These are phyloP conservation scores for Lasioglossum villosulum DNA, from an alignment of 2,888 invertebrate species.

Conservation along the genomic window DNA sequence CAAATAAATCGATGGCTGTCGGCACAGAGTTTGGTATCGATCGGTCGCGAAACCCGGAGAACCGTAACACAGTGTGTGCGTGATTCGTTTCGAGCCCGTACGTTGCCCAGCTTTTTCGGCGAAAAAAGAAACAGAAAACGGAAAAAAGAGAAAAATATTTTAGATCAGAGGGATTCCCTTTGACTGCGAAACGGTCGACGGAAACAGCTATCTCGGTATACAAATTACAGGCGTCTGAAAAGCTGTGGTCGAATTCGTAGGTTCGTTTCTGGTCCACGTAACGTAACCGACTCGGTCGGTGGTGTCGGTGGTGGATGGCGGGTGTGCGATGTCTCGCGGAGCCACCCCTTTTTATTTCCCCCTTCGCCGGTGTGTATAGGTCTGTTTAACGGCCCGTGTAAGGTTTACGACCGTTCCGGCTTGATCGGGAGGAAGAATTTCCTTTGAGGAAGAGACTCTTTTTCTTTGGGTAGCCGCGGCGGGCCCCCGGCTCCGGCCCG, in stretches of 20 bases:
- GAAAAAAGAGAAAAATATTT: conserved; percentile 20
- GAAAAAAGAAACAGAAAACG: neutral
- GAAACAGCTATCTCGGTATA: conserved; percentile 33
- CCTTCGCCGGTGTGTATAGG: conserved; percentile 53
- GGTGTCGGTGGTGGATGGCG: neutral
- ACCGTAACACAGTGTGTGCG: neutral
- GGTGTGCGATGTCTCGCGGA: conserved; percentile 15
- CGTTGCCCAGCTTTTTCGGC: neutral
- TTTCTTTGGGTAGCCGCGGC: neutral
- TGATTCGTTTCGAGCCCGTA: neutral
- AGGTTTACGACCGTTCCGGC: conserved; percentile 69
- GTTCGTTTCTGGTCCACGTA: conserved; percentile 33
- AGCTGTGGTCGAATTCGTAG: conserved; percentile 31
- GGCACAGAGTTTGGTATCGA: neutral
- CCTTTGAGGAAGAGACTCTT: conserved; percentile 54
- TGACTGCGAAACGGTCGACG: conserved; percentile 31
- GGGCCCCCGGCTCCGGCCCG: neutral
- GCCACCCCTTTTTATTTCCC: conserved; percentile 16
- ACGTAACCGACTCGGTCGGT: neutral
- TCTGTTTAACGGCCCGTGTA: conserved; percentile 72
- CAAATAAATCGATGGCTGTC: neutral
- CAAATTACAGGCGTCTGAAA: conserved; percentile 51
- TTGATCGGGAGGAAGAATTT: conserved; percentile 62
- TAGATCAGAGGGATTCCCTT: conserved; percentile 21
- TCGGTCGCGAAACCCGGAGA: neutral